phyloP scores from a whole-genome alignment of 1,140 invertebrate genomes.

The Eurytemora carolleeae region DNA sequence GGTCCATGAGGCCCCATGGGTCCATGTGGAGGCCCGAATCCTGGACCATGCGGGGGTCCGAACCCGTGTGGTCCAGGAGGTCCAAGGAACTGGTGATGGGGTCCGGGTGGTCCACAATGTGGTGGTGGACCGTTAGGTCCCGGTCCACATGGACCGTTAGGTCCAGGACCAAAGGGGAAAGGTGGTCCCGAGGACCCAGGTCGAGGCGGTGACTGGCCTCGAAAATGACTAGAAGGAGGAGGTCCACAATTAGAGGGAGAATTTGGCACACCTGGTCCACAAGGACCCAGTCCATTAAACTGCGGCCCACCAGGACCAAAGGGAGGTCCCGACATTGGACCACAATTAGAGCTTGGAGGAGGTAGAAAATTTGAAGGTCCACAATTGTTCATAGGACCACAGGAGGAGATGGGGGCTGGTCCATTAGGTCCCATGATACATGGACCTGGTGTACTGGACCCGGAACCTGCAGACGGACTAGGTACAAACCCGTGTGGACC shows the following conservation, averaged over 20 bases:
- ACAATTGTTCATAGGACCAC: conserved; percentile 1
- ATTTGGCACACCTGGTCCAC: conserved; percentile 11
- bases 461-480: conserved; percentile 6
- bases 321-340: neutral
- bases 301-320: neutral
- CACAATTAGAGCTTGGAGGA: neutral
- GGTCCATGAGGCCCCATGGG: conserved; percentile 10
- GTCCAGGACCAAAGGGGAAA: conserved; percentile 4
- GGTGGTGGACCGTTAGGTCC: neutral
- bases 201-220: conserved; percentile 12
- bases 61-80: neutral
- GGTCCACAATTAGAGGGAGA: conserved; percentile 11
- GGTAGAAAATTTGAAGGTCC: neutral
- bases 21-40: neutral
- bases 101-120: neutral
- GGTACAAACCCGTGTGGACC: conserved; percentile 10
- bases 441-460: conserved; percentile 11
- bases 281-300: conserved; percentile 5
- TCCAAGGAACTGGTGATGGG: conserved; percentile 5
- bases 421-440: neutral
- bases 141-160: conserved; percentile 1
- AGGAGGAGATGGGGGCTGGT: neutral
- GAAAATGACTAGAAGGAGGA: neutral
- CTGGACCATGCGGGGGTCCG: conserved; percentile 5
- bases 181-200: conserved; percentile 13